Conservation (phyloP, 2,113 vertebrate genomes). For the Sturnira hondurensis region DNA sequence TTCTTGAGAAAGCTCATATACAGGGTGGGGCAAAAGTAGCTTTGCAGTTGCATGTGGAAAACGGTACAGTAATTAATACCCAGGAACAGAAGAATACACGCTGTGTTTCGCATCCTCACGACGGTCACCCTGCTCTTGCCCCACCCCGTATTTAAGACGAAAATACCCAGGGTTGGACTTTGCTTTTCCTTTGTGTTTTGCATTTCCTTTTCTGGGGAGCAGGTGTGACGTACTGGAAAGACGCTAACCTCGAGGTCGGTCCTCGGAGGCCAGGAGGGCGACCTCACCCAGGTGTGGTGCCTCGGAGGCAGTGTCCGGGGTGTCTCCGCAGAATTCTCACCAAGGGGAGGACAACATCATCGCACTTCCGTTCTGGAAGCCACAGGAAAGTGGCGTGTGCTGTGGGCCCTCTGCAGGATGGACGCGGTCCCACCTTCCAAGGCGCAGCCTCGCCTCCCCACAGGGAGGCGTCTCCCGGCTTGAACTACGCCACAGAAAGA, state of each 20-base stretch:
- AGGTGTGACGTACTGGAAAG: not conserved
- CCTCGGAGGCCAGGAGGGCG: not conserved
- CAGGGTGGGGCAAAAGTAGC: not conserved
- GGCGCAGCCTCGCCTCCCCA: not conserved
- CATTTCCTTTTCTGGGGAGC: not conserved
- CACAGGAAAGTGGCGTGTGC: not conserved
- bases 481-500: slow-evolving; percentile 65
- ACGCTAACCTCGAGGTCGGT: not conserved
- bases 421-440: not conserved
- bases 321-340: not conserved
- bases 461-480: not conserved
- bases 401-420: not conserved
- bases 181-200: too few relatives aligned
- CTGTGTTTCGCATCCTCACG: not conserved
- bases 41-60: not conserved
- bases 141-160: not conserved
- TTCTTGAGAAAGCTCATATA: not conserved
- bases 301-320: not conserved
- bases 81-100: not conserved
- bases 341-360: not conserved
- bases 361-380: slow-evolving; percentile 1
- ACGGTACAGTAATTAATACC: not conserved
- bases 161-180: not conserved
- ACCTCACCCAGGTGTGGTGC: not conserved
- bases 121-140: not conserved